Conservation (phyloP, 2,113 vertebrate genomes). For the Hemiscyllium ocellatum region DNA sequence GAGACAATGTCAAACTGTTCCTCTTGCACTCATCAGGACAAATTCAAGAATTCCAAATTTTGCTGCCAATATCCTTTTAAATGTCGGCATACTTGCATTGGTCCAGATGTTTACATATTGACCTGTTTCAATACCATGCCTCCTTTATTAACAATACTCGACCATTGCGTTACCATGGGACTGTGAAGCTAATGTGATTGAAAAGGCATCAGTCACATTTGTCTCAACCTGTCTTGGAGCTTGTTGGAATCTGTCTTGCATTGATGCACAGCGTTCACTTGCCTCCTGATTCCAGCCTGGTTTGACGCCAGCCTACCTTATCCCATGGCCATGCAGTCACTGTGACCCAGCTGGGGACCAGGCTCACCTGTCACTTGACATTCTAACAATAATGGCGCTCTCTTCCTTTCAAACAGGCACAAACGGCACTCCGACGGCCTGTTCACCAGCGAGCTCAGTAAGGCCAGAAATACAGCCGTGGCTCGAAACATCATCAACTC, state of each 20-base stretch:
- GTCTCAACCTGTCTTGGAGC: background rate
- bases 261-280: background rate
- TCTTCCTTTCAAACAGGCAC: background rate
- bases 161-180: no score
- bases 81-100: no score
- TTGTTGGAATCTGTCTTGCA: background rate
- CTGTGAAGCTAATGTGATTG: background rate
- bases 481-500: conserved; percentile 40
- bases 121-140: no score
- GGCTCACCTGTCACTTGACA: background rate
- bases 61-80: no score
- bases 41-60: no score
- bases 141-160: no score
- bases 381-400: background rate
- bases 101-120: no score
- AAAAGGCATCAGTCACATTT: background rate
- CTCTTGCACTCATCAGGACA: no score
- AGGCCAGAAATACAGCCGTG: conserved; percentile 34
- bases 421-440: conserved; percentile 41
- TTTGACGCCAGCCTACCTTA: background rate
- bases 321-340: background rate
- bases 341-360: background rate
- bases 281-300: background rate
- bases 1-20: no score
- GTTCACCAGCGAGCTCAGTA: conserved; percentile 42